Evolutionary conservation across 2,888 invertebrate species (phyloP).

Genomic region (Dynastes tityus): DNA sequence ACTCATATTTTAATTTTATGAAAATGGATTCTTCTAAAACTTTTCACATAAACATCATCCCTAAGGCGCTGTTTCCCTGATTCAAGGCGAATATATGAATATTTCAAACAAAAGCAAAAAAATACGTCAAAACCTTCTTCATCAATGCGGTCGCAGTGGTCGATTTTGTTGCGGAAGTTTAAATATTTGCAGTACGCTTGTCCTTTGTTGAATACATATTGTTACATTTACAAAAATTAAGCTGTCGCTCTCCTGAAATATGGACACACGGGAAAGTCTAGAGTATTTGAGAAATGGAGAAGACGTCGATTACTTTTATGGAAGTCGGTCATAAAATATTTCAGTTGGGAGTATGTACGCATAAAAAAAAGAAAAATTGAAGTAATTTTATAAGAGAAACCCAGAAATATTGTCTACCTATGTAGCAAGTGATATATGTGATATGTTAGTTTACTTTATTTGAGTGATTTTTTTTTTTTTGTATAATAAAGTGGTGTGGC

Average conservation of each 20-base stretch:
- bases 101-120: not conserved
- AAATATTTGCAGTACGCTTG: not conserved
- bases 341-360: no score
- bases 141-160: not conserved
- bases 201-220: not conserved
- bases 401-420: no score
- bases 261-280: no score
- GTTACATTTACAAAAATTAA: not conserved
- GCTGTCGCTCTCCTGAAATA: not conserved
- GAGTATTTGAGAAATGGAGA: no score
- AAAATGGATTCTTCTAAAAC: constrained; percentile 28
- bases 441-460: no score
- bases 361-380: no score
- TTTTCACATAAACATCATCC: constrained; percentile 33
- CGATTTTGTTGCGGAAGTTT: constrained; percentile 13
- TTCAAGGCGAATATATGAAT: not conserved
- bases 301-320: no score
- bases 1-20: constrained; percentile 33
- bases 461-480: no score
- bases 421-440: no score
- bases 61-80: not conserved
- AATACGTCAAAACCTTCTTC: constrained; percentile 3
- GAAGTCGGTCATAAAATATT: no score
- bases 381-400: no score
- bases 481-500: no score